Percentiles rank a stretch among this genome's conserved stretches.
These are phyloP conservation scores for Phalera bucephala DNA, from an alignment of 2,888 invertebrate genomes.

Conservation along the genomic window DNA sequence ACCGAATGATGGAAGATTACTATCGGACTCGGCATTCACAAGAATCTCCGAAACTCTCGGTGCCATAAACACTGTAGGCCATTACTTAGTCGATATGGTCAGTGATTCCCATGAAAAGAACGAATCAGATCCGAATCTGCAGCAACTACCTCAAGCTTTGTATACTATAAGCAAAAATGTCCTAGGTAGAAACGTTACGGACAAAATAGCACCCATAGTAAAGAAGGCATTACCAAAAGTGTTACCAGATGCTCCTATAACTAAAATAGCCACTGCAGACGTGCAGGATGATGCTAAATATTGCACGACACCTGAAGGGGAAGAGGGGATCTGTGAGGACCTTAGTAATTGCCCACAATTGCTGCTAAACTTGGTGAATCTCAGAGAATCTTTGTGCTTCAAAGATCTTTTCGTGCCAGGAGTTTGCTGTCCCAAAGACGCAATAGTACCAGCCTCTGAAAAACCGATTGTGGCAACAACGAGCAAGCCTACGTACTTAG, in stretches of 20 bases:
- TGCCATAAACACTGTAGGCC: slow-evolving; percentile 93
- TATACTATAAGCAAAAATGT: slow-evolving; percentile 92
- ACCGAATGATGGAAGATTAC: slow-evolving; percentile 74
- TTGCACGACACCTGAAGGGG: slow-evolving; percentile 92
- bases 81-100: slow-evolving; percentile 92
- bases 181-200: slow-evolving; percentile 88
- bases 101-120: slow-evolving; percentile 70
- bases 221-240: slow-evolving; percentile 71
- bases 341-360: slow-evolving; percentile 94
- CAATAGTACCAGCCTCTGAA: slow-evolving; percentile 55
- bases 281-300: slow-evolving; percentile 81
- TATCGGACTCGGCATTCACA: slow-evolving; percentile 84
- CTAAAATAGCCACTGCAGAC: slow-evolving; percentile 69
- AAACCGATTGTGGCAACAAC: slow-evolving; percentile 61
- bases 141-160: slow-evolving; percentile 86
- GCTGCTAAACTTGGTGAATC: slow-evolving; percentile 89
- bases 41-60: slow-evolving; percentile 87
- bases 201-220: slow-evolving; percentile 89
- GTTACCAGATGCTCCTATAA: slow-evolving; percentile 68
- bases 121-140: slow-evolving; percentile 65
- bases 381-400: slow-evolving; percentile 94
- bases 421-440: slow-evolving; percentile 91
- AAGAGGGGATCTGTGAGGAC: slow-evolving; percentile 92
- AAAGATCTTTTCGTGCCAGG: slow-evolving; percentile 96
- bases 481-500: slow-evolving; percentile 66